Conservation (phyloP, 2,113 vertebrate genomes). For the Echinops telfairi region DNA sequence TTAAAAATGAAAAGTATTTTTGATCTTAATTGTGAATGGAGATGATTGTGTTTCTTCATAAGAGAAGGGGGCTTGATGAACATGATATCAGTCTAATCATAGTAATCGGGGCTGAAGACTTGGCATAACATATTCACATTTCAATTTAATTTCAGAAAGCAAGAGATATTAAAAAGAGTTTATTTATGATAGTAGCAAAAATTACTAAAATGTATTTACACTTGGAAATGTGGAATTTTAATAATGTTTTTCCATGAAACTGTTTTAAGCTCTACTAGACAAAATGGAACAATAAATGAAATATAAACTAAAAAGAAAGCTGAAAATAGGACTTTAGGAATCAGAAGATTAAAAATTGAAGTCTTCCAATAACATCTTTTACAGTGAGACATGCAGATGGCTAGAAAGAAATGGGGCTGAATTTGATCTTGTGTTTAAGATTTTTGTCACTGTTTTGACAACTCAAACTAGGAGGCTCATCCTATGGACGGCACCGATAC, state of each 20-base stretch:
- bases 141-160: not conserved
- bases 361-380: not conserved
- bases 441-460: constrained; percentile 4
- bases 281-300: not conserved
- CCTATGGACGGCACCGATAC: not conserved
- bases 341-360: not conserved
- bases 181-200: not conserved
- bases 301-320: not conserved
- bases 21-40: not conserved
- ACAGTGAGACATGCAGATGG: not conserved
- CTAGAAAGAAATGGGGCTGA: not conserved
- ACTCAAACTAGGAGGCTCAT: not conserved
- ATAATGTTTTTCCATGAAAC: not conserved
- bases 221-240: not conserved
- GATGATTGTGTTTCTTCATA: not conserved
- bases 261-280: not conserved
- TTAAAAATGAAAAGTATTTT: not conserved
- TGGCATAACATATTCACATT: not conserved
- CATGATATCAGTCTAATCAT: not conserved
- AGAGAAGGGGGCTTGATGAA: not conserved
- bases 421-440: not conserved
- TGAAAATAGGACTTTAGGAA: not conserved
- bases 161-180: not conserved
- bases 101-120: not conserved
- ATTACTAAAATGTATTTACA: not conserved